phyloP scores from a whole-genome alignment of 2,113 vertebrate genomes.

The Petroica traversi region DNA sequence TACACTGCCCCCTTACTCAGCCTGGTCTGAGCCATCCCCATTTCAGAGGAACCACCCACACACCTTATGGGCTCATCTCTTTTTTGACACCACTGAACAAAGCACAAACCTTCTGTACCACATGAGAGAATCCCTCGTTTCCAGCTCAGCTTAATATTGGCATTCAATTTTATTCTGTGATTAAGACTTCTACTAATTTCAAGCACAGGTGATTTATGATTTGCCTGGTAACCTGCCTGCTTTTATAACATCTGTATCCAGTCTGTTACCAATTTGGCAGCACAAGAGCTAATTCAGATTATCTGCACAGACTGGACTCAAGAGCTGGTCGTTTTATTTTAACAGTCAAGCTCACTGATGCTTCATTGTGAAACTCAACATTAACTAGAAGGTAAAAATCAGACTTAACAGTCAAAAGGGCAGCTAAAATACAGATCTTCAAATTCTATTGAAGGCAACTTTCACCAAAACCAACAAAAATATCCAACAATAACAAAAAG shows the following conservation, averaged over 20 bases:
- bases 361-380: background rate
- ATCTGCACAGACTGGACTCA: background rate
- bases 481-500: background rate
- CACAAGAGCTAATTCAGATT: background rate
- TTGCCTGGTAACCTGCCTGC: background rate
- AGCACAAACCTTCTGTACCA: background rate
- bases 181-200: background rate
- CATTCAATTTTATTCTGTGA: background rate
- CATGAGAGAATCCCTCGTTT: background rate
- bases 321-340: background rate
- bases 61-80: background rate
- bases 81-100: background rate
- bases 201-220: background rate
- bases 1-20: background rate
- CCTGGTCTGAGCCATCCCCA: constrained; percentile 20
- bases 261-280: background rate
- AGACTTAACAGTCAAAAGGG: background rate
- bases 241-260: constrained; percentile 12
- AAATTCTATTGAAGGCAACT: background rate
- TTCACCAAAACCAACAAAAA: background rate
- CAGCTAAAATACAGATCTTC: background rate
- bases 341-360: background rate
- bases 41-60: constrained; percentile 5
- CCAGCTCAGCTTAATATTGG: background rate
- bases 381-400: background rate